Evolutionary conservation across 2,797 vertebrate genomes (phyloP).

Genomic region (Peromyscus nudipes): DNA sequence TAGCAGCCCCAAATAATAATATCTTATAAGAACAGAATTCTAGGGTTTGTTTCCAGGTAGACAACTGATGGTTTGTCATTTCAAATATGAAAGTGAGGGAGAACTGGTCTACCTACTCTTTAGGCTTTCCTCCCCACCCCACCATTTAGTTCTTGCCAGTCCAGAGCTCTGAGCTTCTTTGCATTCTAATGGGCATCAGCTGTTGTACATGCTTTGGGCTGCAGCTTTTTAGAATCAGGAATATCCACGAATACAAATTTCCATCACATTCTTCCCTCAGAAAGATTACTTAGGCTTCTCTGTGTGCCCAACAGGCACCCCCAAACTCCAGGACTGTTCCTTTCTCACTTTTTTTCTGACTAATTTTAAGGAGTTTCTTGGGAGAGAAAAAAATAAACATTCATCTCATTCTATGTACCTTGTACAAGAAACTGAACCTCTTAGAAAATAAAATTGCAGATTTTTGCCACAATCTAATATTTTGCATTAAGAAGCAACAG

Average conservation of each 20-base stretch:
- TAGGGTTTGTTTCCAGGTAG: not conserved
- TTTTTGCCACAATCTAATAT: slow-evolving; percentile 54
- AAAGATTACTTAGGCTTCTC: slow-evolving; percentile 37
- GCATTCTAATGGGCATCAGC: not conserved
- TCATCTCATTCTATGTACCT: not conserved
- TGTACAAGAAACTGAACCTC: slow-evolving; percentile 47
- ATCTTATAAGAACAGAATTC: not conserved
- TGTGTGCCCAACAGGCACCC: not conserved
- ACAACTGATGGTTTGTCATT: slow-evolving; percentile 9
- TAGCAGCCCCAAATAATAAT: not conserved
- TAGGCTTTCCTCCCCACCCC: not conserved
- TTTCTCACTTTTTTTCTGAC: not conserved
- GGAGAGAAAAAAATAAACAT: slow-evolving; percentile 30
- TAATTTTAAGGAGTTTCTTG: slow-evolving; percentile 51
- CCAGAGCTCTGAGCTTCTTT: not conserved
- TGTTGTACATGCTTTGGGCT: not conserved
- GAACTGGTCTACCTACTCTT: not conserved
- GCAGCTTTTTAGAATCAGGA: slow-evolving; percentile 15
- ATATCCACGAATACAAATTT: not conserved
- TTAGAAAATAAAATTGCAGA: slow-evolving; percentile 48
- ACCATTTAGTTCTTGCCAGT: not conserved
- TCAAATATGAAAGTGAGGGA: not conserved
- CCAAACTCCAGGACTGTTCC: not conserved
- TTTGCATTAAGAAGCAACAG: slow-evolving; percentile 49
- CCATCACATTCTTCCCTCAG: not conserved